Conservation (phyloP, 2,113 vertebrate species). For the Micromys minutus region DNA sequence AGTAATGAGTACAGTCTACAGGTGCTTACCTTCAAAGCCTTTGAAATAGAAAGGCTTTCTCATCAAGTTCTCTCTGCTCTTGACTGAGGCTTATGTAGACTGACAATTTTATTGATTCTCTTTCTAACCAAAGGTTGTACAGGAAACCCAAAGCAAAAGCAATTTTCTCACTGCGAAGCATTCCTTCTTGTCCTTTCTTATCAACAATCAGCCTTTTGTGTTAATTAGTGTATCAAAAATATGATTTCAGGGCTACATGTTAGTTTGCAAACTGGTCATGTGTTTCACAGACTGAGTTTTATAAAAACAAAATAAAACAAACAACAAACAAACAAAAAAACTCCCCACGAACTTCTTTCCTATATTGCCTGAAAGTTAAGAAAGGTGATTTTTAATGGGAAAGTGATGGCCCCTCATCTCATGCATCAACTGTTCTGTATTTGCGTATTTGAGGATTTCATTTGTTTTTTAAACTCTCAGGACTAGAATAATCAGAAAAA, state of each 20-base stretch:
- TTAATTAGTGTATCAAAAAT: background rate
- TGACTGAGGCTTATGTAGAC: background rate
- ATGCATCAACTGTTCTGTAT: background rate
- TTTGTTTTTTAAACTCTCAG: background rate
- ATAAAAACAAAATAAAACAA: no score
- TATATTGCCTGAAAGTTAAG: background rate
- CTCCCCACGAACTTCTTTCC: background rate
- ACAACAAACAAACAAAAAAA: no score
- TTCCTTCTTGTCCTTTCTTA: background rate
- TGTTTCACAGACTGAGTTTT: background rate
- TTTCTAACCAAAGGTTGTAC: background rate
- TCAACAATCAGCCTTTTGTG: background rate
- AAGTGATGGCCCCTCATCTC: background rate
- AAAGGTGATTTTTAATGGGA: background rate
- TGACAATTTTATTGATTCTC: constrained; percentile 3
- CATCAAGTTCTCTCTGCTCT: background rate
- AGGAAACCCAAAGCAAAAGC: constrained; percentile 10
- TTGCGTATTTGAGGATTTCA: background rate
- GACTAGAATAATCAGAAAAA: background rate
- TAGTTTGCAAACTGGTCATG: background rate
- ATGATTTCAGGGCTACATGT: background rate
- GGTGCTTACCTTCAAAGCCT: background rate
- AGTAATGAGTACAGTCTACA: background rate
- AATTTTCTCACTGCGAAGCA: background rate
- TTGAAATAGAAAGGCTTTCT: background rate